phyloP scores from a whole-genome alignment of 2,888 invertebrate species.

The Amblyjoppa fuscipennis region DNA sequence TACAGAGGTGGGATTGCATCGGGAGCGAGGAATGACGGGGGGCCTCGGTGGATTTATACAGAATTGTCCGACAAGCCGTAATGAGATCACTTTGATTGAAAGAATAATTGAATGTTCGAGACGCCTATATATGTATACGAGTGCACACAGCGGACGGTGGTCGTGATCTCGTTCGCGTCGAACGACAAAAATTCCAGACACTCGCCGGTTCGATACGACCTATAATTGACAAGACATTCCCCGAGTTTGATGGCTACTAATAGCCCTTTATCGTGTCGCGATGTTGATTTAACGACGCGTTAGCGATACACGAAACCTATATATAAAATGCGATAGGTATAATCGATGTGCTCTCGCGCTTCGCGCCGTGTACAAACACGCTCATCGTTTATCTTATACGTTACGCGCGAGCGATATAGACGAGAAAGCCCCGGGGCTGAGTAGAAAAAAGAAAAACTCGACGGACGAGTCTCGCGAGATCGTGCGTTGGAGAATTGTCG shows the following conservation, averaged over 20 bases:
- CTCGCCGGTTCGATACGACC: conserved; percentile 60
- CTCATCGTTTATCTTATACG: conserved; percentile 40
- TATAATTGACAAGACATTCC: conserved; percentile 68
- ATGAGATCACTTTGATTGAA: conserved; percentile 59
- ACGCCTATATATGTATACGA: conserved; percentile 5
- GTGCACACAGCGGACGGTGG: not conserved
- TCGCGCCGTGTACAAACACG: conserved; percentile 16
- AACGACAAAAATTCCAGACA: conserved; percentile 66
- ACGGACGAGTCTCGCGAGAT: not conserved
- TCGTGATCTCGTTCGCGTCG: conserved; percentile 47
- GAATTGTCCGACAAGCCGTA: conserved; percentile 46
- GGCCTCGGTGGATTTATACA: conserved; percentile 22
- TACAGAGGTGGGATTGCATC: conserved; percentile 41
- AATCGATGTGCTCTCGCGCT: conserved; percentile 19
- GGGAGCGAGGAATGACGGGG: conserved; percentile 28
- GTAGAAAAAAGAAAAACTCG: conserved; percentile 11
- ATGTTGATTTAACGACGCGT: conserved; percentile 65
- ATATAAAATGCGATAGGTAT: conserved; percentile 18
- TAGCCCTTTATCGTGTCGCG: conserved; percentile 67
- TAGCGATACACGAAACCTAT: conserved; percentile 37
- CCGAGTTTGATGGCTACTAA: conserved; percentile 65
- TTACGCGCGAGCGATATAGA: conserved; percentile 24
- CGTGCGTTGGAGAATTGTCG: conserved; percentile 36
- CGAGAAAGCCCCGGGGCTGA: conserved; percentile 39
- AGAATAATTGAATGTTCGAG: conserved; percentile 61